A percentile compares a stretch with the other conserved stretches of the same genome.
Evolutionary conservation across 1,140 invertebrate species (phyloP).

Genomic region (Latrodectus geometricus): DNA sequence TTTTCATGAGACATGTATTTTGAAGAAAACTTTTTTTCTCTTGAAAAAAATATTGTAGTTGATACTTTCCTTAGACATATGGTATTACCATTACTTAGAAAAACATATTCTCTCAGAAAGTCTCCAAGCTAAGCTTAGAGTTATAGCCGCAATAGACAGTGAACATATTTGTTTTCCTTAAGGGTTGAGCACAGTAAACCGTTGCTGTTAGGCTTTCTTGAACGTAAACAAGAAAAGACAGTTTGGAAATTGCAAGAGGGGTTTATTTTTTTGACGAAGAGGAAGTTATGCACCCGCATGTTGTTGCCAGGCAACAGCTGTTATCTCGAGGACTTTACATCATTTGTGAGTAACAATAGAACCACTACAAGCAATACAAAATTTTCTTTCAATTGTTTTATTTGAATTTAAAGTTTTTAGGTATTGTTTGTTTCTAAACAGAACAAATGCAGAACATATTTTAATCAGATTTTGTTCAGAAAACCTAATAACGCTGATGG

Average conservation of each 20-base stretch:
- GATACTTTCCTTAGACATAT: no score
- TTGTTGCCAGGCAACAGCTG: conserved; percentile 26
- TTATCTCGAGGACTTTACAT: conserved; percentile 18
- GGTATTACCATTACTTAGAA: no score
- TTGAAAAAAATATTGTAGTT: no score
- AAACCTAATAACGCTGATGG: neutral
- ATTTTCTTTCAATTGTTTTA: conserved; percentile 7
- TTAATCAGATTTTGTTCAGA: neutral
- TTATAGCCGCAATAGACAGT: neutral
- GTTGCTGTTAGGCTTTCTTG: neutral
- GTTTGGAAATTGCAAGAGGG: conserved; percentile 14
- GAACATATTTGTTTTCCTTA: neutral
- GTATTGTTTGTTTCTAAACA: neutral
- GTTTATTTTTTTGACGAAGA: conserved; percentile 17
- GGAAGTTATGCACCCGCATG: conserved; percentile 11
- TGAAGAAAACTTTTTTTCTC: no score
- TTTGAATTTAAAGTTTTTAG: conserved; percentile 9
- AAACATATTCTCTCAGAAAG: no score
- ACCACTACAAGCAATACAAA: neutral
- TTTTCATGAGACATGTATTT: no score
- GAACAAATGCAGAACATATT: neutral
- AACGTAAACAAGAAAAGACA: conserved; percentile 32
- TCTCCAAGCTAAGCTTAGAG: neutral
- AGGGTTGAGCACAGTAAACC: neutral
- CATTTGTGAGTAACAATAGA: conserved; percentile 4